These are phyloP conservation scores for Monarcha castaneiventris DNA, from an alignment of 2,113 vertebrate species.

Conservation along the genomic window DNA sequence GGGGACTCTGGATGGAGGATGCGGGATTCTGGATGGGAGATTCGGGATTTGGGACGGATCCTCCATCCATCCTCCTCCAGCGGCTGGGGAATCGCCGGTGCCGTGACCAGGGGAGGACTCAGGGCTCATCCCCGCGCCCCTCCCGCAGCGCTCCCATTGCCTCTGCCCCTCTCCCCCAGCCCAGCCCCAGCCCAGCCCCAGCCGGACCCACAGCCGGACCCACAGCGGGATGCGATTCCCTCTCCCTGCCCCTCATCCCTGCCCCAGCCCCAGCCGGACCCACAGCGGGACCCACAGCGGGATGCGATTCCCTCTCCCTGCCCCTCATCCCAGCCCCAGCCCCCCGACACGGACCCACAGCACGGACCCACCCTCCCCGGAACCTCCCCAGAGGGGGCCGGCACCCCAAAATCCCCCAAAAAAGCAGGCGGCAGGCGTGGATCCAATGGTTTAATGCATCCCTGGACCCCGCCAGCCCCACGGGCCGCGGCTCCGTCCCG, in stretches of 20 bases:
- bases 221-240: neutral
- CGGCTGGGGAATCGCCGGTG: rapidly evolving
- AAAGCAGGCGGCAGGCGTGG: neutral
- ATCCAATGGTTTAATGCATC: neutral
- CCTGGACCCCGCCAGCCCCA: neutral
- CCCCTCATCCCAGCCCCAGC: neutral
- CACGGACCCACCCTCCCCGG: neutral
- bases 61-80: neutral
- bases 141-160: neutral
- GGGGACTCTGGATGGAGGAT: no score
- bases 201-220: neutral
- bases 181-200: neutral
- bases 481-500: neutral
- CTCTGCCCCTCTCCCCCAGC: rapidly evolving
- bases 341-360: rapidly evolving
- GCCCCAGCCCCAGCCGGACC: no score
- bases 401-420: neutral
- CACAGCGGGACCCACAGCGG: no score
- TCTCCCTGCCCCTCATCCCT: neutral
- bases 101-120: rapidly evolving
- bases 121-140: neutral
- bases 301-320: no score
- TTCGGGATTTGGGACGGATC: no score
- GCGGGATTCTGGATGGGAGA: no score
- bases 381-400: neutral